Evolutionary conservation across 92 coral and sea anemone species (phyloP), one percentile per base, ranked within the genome.

Genomic region (Epizoanthus ramosus): DNA sequence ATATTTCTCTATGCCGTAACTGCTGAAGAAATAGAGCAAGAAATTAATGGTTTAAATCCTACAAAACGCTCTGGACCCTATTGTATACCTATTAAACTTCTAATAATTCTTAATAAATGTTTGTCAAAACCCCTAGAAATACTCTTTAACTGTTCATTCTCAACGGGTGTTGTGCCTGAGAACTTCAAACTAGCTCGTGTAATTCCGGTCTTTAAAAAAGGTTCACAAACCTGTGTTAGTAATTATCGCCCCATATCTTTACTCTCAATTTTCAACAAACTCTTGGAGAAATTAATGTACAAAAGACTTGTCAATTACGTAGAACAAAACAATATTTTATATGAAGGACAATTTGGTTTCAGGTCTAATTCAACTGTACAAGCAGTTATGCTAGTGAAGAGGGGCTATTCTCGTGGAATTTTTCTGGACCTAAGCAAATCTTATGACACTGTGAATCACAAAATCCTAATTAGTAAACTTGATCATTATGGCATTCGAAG

Each of bases 301-400:
- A 81, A 81, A 10, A 68, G 85, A 59, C 60, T 69, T 10, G 4
- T 81, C 53, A 53, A 71, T 9, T 81, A 47, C 60, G 13, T 81
- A 50, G 85, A 81, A 56, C 68, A 68, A 69, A 73, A 81, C 59
- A 54, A 50, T 8, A 43, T 67, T 28, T 57, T 66, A 7, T 80
- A 41, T 21, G 52, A 80, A 57, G 69, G 69, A 37, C 75, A 80
- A 80, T 80, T 80, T 80, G 85, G 75, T 25, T 67, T 80, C 33
- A 73, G 73, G 6, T 8, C 74, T 39, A 80, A 80, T 22, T 68
- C 85, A 52, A 68, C 66, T 4, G 68, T 67, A 9, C 53, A 63
- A 18, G 85, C 66, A 10, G 74, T 81, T 65, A 41, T 41, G 45
- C 5, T 37, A 5, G 5, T 37, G 2, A 37, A 2, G 5, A 37